A percentile compares a stretch with the other conserved stretches of the same genome.
phyloP scores from a whole-genome alignment of 2,797 vertebrate genomes.

The Neosilurus hyrtlii region DNA sequence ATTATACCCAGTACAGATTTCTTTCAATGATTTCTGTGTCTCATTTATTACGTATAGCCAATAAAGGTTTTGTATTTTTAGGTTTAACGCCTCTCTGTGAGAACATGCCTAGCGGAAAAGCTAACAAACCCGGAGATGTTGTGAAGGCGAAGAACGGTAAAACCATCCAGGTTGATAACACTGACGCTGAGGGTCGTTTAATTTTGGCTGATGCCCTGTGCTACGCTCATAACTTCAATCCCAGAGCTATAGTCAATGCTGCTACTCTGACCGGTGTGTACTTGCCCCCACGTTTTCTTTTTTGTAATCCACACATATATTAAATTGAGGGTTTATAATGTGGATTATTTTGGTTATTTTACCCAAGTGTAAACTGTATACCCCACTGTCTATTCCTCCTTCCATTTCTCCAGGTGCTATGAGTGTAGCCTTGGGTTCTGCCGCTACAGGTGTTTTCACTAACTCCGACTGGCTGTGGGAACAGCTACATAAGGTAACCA shows the following conservation, averaged over 20 bases:
- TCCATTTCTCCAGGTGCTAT: constrained; percentile 81
- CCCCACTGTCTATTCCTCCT: no score
- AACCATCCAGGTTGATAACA: constrained; percentile 99
- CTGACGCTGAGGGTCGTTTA: constrained; percentile 92
- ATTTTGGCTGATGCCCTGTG: constrained; percentile 89
- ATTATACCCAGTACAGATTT: neutral
- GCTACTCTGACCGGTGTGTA: constrained; percentile 90
- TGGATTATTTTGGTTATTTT: no score
- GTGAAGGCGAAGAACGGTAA: constrained; percentile 91
- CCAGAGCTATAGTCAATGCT: constrained; percentile 84
- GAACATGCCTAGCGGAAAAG: constrained; percentile 94
- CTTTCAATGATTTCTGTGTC: neutral
- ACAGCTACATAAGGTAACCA: constrained; percentile 82
- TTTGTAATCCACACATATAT: neutral
- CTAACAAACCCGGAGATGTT: constrained; percentile 94
- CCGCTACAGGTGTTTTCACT: constrained; percentile 92
- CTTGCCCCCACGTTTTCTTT: neutral
- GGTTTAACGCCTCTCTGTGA: constrained; percentile 94
- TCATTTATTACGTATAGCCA: neutral
- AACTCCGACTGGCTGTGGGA: constrained; percentile 95
- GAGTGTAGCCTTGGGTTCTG: constrained; percentile 91
- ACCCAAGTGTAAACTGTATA: neutral
- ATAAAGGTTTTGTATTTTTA: constrained; percentile 56
- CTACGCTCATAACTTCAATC: constrained; percentile 87
- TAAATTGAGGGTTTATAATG: neutral